These are phyloP conservation scores for Crypturellus tataupa DNA, from an alignment of 2,797 vertebrate genomes.

Conservation along the genomic window DNA sequence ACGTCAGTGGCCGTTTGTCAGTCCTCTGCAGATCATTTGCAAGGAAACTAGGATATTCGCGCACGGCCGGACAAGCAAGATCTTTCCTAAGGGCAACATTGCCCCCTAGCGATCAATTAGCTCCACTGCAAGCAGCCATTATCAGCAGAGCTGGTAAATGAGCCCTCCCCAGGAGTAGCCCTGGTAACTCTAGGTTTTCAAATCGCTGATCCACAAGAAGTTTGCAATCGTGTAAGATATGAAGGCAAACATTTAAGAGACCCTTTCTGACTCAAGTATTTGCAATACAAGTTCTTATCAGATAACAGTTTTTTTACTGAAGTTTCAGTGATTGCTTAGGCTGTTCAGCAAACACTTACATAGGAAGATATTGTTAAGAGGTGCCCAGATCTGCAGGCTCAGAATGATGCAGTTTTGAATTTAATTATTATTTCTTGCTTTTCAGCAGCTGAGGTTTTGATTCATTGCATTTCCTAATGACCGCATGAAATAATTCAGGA, in stretches of 20 bases:
- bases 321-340: neutral
- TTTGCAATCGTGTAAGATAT: neutral
- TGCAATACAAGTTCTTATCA: neutral
- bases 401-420: neutral
- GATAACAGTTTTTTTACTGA: neutral
- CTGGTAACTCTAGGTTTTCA: neutral
- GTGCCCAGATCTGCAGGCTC: neutral
- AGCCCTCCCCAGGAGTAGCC: neutral
- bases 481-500: neutral
- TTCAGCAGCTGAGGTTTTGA: neutral
- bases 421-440: neutral
- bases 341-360: neutral
- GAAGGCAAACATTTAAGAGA: neutral
- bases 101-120: neutral
- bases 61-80: neutral
- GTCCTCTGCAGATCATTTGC: neutral
- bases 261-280: neutral
- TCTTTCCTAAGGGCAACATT: conserved; percentile 1
- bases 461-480: neutral
- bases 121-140: neutral
- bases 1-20: neutral
- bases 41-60: neutral
- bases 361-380: neutral
- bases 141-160: neutral
- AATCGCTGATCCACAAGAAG: neutral